Evolutionary conservation across 2,888 invertebrate genomes (phyloP), one percentile per base, ranked within the genome.

Genomic region (Agrypnus murinus): DNA sequence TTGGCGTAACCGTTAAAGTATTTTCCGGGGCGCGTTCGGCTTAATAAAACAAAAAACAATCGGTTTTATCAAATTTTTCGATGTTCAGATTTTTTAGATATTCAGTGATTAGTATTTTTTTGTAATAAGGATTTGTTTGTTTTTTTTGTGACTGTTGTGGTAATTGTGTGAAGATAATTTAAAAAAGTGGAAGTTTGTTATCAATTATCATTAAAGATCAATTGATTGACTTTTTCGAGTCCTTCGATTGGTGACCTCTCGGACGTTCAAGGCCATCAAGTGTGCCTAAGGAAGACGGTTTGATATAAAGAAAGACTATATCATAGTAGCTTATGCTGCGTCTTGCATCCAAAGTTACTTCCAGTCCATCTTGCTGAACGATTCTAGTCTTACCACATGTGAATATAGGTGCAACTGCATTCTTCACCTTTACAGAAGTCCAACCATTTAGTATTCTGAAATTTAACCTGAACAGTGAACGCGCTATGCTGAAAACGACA

Each of bases 361-460:
- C 66, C 63, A 68, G 60, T 71, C 55, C 50, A 40, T 64, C 58
- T 59, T 53, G 59, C 15, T 36, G 64, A 63, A 72, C 71, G 69
- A 68, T 73, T 73, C 76, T 77, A 71, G 71, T 71, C 72, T 48
- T 72, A 65, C 65, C 69, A 62, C 67, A 75, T 69, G 75, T 73
- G 71, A 69, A 69, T 65, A 71, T 74, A 76, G 72, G 75, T 75
- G 76, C 76, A 77, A 77, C 77, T 73, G 74, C 75, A 77, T 77
- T 77, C 76, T 77, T 74, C 69, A 68, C 71, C 71, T 68, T 68
- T 72, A 59, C 64, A 72, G 68, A 60, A 45, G 71, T 64, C 69
- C 73, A 63, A 59, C 46, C 9, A 55, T 38, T 60, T 68, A 60
- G 8, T 72, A 45, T 38, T 17, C 60, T n/a, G n/a, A 12, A 38